Conservation (phyloP, 2,797 vertebrate species). For the Enteromius anoplus region DNA sequence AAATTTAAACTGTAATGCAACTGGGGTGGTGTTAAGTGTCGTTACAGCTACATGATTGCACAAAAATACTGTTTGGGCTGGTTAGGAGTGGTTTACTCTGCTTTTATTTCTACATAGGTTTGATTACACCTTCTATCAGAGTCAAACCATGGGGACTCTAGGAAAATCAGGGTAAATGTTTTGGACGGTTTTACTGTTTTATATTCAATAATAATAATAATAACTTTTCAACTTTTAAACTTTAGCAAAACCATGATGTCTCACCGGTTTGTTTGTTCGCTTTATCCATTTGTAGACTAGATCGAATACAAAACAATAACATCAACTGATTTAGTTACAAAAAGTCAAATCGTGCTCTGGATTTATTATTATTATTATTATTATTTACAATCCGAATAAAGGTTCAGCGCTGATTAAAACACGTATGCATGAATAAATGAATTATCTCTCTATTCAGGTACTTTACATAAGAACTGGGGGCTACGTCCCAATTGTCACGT, state of each 20-base stretch:
- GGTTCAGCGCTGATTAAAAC: not conserved
- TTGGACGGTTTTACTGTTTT: not conserved
- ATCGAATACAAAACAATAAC: not conserved
- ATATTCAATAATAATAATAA: not conserved
- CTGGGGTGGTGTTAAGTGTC: not conserved
- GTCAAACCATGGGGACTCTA: not conserved
- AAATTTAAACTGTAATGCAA: not conserved
- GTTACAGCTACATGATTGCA: not conserved
- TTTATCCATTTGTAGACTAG: not conserved
- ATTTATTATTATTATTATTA: not conserved
- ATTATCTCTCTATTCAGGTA: not conserved
- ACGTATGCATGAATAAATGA: not conserved
- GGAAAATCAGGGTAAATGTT: not conserved
- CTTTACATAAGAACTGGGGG: not conserved
- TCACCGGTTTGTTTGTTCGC: not conserved
- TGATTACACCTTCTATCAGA: not conserved
- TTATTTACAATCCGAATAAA: not conserved
- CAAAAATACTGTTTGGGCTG: not conserved
- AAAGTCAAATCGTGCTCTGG: not conserved
- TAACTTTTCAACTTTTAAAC: not conserved
- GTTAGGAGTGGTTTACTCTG: too few species aligned
- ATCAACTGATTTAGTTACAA: not conserved
- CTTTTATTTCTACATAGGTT: not conserved
- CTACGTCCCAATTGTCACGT: conserved; percentile 28
- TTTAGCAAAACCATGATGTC: not conserved